A percentile compares a stretch with the other conserved stretches of the same genome.
These are phyloP conservation scores for Cydia fagiglandana DNA, from an alignment of 1,140 invertebrate species.

Conservation along the genomic window DNA sequence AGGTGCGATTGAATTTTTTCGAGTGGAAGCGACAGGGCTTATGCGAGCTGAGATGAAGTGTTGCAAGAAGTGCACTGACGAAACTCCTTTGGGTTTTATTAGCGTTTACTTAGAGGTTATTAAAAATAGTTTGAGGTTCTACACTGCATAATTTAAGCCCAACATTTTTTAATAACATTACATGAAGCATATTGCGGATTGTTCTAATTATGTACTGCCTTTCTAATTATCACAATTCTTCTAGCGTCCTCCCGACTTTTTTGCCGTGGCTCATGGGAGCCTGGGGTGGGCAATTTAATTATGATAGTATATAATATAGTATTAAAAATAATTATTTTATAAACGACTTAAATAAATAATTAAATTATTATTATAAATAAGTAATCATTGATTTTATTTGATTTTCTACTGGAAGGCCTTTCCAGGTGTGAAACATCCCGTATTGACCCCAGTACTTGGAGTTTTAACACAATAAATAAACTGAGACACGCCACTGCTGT, in stretches of 20 bases:
- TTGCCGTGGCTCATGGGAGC: too few species aligned
- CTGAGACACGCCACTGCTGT: conserved; percentile 64
- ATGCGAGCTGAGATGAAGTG: conserved; percentile 26
- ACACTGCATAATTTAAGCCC: too few species aligned
- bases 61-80: neutral
- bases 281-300: too few species aligned
- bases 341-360: too few species aligned
- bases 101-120: too few species aligned
- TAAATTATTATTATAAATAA: neutral
- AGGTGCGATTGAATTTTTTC: conserved; percentile 75
- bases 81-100: neutral
- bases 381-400: neutral
- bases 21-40: conserved; percentile 74
- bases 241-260: too few species aligned
- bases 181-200: too few species aligned
- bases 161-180: too few species aligned
- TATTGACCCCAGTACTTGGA: conserved; percentile 45
- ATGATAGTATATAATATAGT: too few species aligned
- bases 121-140: neutral
- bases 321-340: too few species aligned
- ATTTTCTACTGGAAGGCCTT: conserved; percentile 8
- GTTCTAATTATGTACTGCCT: too few species aligned
- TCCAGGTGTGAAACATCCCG: conserved; percentile 33
- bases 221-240: too few species aligned
- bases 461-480: conserved; percentile 73